Percentiles rank a stretch among this genome's conserved stretches.
phyloP scores from a whole-genome alignment of 2,113 vertebrate species.

The Chiloscyllium plagiosum region DNA sequence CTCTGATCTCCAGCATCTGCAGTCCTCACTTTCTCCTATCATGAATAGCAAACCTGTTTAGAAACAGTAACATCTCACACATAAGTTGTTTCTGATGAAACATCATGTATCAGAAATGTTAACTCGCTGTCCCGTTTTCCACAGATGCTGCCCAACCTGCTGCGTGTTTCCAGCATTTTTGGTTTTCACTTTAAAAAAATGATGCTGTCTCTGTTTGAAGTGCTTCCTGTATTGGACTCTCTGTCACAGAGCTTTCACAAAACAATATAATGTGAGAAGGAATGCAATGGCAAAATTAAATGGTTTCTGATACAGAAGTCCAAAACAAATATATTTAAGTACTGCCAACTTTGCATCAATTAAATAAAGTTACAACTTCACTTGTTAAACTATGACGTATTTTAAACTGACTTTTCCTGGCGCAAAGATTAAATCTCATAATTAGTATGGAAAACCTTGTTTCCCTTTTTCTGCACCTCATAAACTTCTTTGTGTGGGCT shows the following conservation, averaged over 20 bases:
- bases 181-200: not conserved
- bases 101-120: not conserved
- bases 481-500: not conserved
- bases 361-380: conserved; percentile 8
- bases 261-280: not conserved
- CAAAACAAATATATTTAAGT: not conserved
- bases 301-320: not conserved
- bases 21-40: too few relatives aligned
- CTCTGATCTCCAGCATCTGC: too few relatives aligned
- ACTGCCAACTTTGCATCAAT: not conserved
- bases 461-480: not conserved
- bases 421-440: not conserved
- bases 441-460: not conserved
- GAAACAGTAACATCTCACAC: not conserved
- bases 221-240: too few relatives aligned
- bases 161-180: not conserved
- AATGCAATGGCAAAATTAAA: not conserved
- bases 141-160: not conserved
- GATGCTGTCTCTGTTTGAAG: not conserved
- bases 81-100: not conserved
- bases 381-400: not conserved
- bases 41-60: not conserved
- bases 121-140: not conserved
- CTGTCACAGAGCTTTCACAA: not conserved
- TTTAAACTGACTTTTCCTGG: not conserved